A percentile compares a stretch with the other conserved stretches of the same genome.
Evolutionary conservation across 2,888 invertebrate species (phyloP).

Genomic region (Adelognathus sp.): DNA sequence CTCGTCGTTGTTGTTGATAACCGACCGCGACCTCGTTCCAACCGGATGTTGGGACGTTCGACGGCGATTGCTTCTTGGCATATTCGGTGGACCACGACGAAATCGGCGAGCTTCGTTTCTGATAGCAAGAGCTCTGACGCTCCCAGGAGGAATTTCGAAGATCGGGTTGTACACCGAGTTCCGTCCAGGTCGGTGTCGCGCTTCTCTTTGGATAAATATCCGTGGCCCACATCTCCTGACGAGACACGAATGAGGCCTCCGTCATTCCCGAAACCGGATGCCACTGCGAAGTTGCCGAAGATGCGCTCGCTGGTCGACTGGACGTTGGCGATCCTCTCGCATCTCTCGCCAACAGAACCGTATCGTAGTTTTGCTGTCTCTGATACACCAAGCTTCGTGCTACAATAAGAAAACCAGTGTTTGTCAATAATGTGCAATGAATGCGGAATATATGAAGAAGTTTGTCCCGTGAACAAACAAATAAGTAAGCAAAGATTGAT

Average conservation of each 20-base stretch:
- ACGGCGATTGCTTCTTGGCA: constrained; percentile 69
- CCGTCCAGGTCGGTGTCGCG: constrained; percentile 75
- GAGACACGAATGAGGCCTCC: constrained; percentile 61
- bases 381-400: constrained; percentile 62
- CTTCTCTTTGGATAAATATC: constrained; percentile 70
- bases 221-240: constrained; percentile 70
- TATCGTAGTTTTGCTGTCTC: constrained; percentile 65
- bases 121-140: constrained; percentile 68
- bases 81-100: constrained; percentile 74
- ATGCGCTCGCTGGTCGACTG: constrained; percentile 72
- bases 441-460: no score
- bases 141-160: constrained; percentile 73
- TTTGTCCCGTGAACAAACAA: not conserved
- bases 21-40: constrained; percentile 75
- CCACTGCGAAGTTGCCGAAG: constrained; percentile 64
- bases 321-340: constrained; percentile 69
- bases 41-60: constrained; percentile 65
- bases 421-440: no score
- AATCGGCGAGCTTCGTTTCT: constrained; percentile 72
- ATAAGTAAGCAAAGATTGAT: no score
- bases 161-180: constrained; percentile 72
- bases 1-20: constrained; percentile 85
- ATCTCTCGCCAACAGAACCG: constrained; percentile 62
- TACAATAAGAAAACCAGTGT: not conserved
- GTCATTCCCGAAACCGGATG: constrained; percentile 58